Conservation (phyloP, 2,888 invertebrate genomes). For the Drosophila greeni region DNA sequence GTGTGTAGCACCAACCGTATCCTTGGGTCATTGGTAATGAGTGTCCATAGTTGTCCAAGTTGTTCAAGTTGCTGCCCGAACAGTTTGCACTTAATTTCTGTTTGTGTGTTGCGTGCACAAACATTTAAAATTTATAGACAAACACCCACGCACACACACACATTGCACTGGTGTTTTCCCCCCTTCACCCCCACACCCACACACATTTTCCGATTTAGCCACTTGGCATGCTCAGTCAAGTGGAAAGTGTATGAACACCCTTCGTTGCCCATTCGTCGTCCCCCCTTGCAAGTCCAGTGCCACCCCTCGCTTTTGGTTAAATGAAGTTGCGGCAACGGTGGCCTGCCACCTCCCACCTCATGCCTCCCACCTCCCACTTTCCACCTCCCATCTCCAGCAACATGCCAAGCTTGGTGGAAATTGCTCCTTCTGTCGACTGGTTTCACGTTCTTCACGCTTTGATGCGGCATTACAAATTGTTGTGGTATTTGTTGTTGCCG, state of each 20-base stretch:
- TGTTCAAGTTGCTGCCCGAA: conserved; percentile 38
- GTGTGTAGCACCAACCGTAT: background rate
- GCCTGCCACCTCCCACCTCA: background rate
- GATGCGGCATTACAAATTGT: conserved; percentile 75
- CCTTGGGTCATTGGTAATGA: conserved; percentile 48
- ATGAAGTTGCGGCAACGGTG: conserved; percentile 52
- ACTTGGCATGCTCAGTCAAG: conserved; percentile 71
- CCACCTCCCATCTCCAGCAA: conserved; percentile 4
- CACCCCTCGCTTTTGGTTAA: conserved; percentile 30
- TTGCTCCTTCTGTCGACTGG: conserved; percentile 61
- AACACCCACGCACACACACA: conserved; percentile 34
- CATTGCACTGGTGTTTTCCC: background rate
- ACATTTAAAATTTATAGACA: conserved; percentile 74
- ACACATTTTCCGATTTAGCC: conserved; percentile 50
- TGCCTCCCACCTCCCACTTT: background rate
- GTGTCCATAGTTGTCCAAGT: conserved; percentile 35
- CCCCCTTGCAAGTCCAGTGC: conserved; percentile 5
- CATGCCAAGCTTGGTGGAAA: conserved; percentile 35
- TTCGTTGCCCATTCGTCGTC: background rate
- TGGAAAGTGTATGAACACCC: conserved; percentile 57
- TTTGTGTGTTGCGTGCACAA: conserved; percentile 69
- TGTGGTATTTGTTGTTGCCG: conserved; percentile 68
- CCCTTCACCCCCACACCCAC: background rate
- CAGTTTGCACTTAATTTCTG: conserved; percentile 66
- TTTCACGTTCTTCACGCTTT: conserved; percentile 71